Evolutionary conservation across 2,797 vertebrate genomes (phyloP), one percentile per base, ranked within the genome.

Genomic region (Eulemur rubriventer): DNA sequence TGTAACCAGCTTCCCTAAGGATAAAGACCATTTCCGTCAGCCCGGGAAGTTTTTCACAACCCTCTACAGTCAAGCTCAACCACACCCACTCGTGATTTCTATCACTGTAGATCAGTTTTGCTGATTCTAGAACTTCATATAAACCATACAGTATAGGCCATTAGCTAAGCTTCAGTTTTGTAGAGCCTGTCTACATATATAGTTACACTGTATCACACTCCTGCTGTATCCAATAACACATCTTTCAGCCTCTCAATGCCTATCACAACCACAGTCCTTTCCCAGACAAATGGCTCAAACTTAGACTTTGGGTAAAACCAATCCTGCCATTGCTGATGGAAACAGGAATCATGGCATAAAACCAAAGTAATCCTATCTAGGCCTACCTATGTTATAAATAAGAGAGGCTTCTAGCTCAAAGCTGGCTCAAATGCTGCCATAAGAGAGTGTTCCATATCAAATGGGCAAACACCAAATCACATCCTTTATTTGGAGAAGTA

Each of bases 1-100:
- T 14, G 26, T 65, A 86, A 95, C n/a, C 50, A 95, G 41, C 9
- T 94, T 89, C 35, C 46, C 59, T 89, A 83, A 94, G 83, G 22
- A 86, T 73, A 89, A 57, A 86, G n/a, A 90, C 38, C 55, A 85
- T 91, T 76, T 75, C 28, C 30, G 73, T 52, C 38, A 89, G 43
- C 6, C 30, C 52, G 81, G 10, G 83, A 92, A 69, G 24, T 50
- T 89, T 52, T 93, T 48, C 28, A 26, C 2, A 73, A 7, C 22
- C 22, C 38, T 85, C 28, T 91, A 43, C 8, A 86, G 28, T n/a
- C n/a, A 92, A 38, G 52, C 28, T 38, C 55, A 4, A 85, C 22
- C 35, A 38, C 6, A 43, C 16, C 24, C 4, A 9, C n/a, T 80
- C 59, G 52, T 30, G 30, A 87, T 67, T 89, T 88, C 52, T 88